Conservation (phyloP, 1,140 invertebrate genomes). For the Drosophila sechellia region DNA sequence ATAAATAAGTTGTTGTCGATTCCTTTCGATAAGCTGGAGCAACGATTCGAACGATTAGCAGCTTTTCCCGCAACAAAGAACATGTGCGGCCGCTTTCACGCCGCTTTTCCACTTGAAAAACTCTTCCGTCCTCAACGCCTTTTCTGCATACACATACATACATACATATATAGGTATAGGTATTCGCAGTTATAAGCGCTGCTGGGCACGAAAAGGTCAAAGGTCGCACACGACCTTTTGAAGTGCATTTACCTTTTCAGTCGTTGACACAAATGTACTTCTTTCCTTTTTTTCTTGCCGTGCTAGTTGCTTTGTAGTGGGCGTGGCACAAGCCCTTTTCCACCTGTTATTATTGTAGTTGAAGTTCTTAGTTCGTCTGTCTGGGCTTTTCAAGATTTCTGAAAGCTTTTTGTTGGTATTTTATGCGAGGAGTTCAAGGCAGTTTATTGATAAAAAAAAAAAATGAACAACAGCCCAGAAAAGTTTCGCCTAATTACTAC, state of each 20-base stretch:
- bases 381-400: conserved; percentile 31
- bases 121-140: conserved; percentile 8
- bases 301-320: conserved; percentile 27
- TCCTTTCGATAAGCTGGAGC: conserved; percentile 4
- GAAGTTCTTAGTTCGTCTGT: conserved; percentile 45
- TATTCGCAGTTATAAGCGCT: conserved; percentile 37
- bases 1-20: conserved; percentile 38
- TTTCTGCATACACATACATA: neutral
- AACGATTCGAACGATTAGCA: conserved; percentile 7
- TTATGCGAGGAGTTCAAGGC: conserved; percentile 63
- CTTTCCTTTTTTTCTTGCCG: conserved; percentile 2
- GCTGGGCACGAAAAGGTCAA: conserved; percentile 69
- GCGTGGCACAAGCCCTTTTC: conserved; percentile 33
- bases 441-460: conserved; percentile 58
- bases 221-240: conserved; percentile 47
- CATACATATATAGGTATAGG: too few species aligned
- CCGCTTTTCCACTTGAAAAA: conserved; percentile 63
- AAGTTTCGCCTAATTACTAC: conserved; percentile 40
- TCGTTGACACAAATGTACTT: conserved; percentile 56
- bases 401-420: conserved; percentile 8
- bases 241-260: conserved; percentile 75
- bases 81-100: conserved; percentile 64
- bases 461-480: conserved; percentile 2
- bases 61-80: conserved; percentile 6
- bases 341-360: conserved; percentile 22